Conservation (phyloP, 2,888 invertebrate genomes). For the Diabrotica balteata region DNA sequence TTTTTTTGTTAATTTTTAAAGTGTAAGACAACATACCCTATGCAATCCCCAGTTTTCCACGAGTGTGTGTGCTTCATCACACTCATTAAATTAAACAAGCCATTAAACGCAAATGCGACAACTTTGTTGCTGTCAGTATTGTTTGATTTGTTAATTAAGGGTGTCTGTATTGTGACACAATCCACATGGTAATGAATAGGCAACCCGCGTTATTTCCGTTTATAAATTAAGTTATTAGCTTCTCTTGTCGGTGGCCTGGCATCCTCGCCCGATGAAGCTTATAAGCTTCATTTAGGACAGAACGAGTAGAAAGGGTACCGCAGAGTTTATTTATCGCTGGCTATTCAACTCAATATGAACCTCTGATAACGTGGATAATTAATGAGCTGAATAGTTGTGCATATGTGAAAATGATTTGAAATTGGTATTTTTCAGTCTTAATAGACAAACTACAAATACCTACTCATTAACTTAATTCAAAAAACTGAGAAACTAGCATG, state of each 20-base stretch:
- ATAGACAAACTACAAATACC: too few species aligned
- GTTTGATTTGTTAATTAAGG: slow-evolving; percentile 37
- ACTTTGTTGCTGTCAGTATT: slow-evolving; percentile 33
- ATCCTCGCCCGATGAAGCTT: slow-evolving; percentile 7
- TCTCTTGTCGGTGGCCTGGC: neutral
- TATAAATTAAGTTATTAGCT: slow-evolving; percentile 30
- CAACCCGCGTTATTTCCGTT: slow-evolving; percentile 27
- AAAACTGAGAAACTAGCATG: too few species aligned
- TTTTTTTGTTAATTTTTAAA: too few species aligned
- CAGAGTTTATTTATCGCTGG: neutral
- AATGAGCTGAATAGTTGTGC: too few species aligned
- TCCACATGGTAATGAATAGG: slow-evolving; percentile 28
- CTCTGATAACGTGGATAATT: too few species aligned
- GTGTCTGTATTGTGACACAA: slow-evolving; percentile 26
- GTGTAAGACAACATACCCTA: too few species aligned
- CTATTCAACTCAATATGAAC: too few species aligned
- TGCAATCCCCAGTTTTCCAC: too few species aligned
- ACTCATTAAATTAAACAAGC: slow-evolving; percentile 37
- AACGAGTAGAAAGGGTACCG: neutral
- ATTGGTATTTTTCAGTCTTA: too few species aligned
- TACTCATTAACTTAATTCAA: too few species aligned
- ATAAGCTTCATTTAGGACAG: neutral
- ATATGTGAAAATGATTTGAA: too few species aligned
- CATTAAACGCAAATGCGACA: slow-evolving; percentile 37
- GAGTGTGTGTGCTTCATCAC: slow-evolving; percentile 14